Conservation (phyloP, 2,797 vertebrate species). For the Phrynocephalus guinanensis region DNA sequence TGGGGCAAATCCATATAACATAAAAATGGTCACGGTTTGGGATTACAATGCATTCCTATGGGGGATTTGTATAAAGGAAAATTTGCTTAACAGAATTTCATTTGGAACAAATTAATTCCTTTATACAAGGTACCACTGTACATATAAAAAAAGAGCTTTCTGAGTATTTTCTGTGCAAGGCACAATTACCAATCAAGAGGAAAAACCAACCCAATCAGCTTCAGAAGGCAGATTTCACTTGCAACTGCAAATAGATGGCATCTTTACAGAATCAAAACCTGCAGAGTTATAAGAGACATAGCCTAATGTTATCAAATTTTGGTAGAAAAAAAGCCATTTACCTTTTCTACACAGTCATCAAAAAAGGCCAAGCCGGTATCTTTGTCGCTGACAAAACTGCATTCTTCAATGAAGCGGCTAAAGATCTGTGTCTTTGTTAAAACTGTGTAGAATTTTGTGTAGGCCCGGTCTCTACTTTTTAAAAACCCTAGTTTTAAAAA, state of each 20-base stretch:
- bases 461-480: conserved; percentile 94
- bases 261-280: not conserved
- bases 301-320: not conserved
- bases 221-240: not conserved
- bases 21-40: no score
- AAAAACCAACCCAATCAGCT: conserved; percentile 7
- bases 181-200: not conserved
- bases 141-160: not conserved
- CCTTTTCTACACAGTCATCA: conserved; percentile 98
- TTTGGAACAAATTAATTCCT: no score
- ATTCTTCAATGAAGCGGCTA: conserved; percentile 98
- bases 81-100: no score
- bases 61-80: no score
- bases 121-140: no score
- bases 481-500: conserved; percentile 87
- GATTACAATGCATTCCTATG: no score
- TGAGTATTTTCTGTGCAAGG: conserved; percentile 15
- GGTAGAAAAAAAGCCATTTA: conserved; percentile 69
- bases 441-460: conserved; percentile 95
- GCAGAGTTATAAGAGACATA: not conserved
- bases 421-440: conserved; percentile 98
- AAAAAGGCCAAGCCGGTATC: conserved; percentile 98
- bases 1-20: no score
- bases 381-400: conserved; percentile 99
- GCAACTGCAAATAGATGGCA: not conserved